Percentiles rank a stretch among this genome's conserved stretches.
Conservation (phyloP, 2,113 vertebrate species). For the Marmota flaviventris region DNA sequence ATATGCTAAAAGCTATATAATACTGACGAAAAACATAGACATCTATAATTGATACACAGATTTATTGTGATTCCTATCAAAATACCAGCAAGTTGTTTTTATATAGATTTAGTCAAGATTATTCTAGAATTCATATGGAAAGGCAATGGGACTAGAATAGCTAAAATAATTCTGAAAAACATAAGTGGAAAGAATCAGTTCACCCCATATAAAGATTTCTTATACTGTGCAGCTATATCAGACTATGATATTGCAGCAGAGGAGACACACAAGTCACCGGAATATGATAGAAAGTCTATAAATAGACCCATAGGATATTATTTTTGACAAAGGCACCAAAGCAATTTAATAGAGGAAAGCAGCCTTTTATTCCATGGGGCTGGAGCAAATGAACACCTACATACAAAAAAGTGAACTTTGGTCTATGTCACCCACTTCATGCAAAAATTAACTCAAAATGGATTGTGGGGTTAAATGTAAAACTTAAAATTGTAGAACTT, state of each 20-base stretch:
- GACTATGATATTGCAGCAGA: not conserved
- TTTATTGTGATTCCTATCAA: not conserved
- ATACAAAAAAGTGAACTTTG: not conserved
- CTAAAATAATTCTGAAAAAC: slow-evolving; percentile 13
- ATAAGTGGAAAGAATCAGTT: not conserved
- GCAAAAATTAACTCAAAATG: not conserved
- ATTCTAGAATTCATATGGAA: not conserved
- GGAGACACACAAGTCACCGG: not conserved
- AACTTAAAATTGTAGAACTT: not conserved
- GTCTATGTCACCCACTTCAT: not conserved
- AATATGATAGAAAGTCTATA: not conserved
- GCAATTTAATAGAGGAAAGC: not conserved
- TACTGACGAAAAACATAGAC: not conserved
- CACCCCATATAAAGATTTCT: not conserved
- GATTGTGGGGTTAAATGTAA: not conserved
- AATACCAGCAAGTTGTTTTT: not conserved
- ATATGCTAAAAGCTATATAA: not conserved
- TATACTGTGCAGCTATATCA: not conserved
- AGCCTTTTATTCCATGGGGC: not conserved
- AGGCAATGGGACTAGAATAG: not conserved
- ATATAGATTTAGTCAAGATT: not conserved
- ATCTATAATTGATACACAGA: not conserved
- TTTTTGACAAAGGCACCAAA: not conserved
- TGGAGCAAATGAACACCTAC: not conserved
- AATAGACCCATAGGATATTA: not conserved